Conservation (phyloP, 2,113 vertebrate genomes). For the Opisthocomus hoazin region DNA sequence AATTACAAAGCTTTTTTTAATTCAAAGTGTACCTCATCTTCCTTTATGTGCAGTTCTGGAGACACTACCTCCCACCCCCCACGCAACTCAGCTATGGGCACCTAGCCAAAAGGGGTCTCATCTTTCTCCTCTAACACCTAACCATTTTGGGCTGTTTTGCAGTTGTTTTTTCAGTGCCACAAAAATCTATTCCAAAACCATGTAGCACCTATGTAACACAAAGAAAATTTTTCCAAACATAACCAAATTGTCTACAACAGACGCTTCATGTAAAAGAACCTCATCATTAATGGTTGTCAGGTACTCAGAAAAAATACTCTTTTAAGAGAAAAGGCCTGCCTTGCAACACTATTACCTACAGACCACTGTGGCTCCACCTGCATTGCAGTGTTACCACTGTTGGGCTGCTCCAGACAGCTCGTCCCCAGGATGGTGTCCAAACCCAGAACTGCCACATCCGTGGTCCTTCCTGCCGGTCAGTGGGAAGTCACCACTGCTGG, state of each 20-base stretch:
- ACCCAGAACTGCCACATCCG: not conserved
- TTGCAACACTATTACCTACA: not conserved
- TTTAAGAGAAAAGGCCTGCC: not conserved
- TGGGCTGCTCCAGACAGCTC: not conserved
- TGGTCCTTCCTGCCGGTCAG: not conserved
- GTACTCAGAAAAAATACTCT: not conserved
- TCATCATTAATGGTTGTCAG: not conserved
- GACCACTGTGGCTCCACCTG: not conserved
- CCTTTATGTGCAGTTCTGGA: not conserved
- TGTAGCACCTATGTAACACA: not conserved
- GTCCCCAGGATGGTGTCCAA: not conserved
- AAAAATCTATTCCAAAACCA: not conserved
- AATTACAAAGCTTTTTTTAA: not conserved
- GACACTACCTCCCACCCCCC: not conserved
- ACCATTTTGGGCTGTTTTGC: not conserved
- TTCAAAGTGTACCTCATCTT: not conserved
- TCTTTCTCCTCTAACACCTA: not conserved
- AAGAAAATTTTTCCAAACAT: not conserved
- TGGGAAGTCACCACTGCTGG: not conserved
- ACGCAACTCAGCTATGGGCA: fast-evolving
- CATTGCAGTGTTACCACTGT: not conserved
- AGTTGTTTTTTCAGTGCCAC: not conserved
- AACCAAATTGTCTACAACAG: not conserved
- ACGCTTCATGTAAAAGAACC: not conserved
- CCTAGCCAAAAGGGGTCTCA: not conserved